Base-by-base conservation (phyloP, 1,140 invertebrate species). In the Melanaphis sacchari region DNA sequence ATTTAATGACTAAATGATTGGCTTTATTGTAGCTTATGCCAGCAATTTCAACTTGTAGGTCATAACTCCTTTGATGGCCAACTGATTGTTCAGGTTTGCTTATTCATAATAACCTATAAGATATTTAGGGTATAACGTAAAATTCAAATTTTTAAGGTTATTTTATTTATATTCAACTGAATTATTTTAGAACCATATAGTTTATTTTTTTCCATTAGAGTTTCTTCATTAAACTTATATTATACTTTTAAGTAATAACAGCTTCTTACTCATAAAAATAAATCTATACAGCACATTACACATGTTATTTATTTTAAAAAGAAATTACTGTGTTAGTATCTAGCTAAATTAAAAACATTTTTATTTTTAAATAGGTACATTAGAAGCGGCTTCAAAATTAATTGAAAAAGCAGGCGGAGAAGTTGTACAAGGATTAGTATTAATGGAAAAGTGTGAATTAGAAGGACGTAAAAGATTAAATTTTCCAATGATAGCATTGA, bases 361-460 rank as follows among this genome's bases (percentile, higher is more conserved):
- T 94, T 90, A 94, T 94, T 87, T 94, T 94, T 94, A 95, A 95
- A 66, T 94, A 97, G 97, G 97, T 81, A 97, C 97, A 3, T 96
- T 99, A 94, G 95, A 95, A 87, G 98, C 98, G 88, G 97, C 98
- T 2, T 96, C 96, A 93, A 95, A 97, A 59, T 95, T 99, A 31
- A 94, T 99, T 9, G 95, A 96, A 94, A 95, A 96, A 90, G 95
- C 96, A 22, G 96, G 96, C 22, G 97, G 96, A 7, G 94, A 96
- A 41, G 96, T 98, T 1, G 94, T 96, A 1, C 96, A 97, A 76
- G 98, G 97, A 95, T 95, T 99, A 11, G 97, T 98, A 31, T 95
- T 99, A 38, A 97, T 99, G 93, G 98, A 99, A 95, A 95, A 99
- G 6, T 94, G 93, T 8, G 96, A 96, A 85, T 95, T 99, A 22